phyloP scores from a whole-genome alignment of 1,140 invertebrate genomes.

The Pseudoatta argentina region DNA sequence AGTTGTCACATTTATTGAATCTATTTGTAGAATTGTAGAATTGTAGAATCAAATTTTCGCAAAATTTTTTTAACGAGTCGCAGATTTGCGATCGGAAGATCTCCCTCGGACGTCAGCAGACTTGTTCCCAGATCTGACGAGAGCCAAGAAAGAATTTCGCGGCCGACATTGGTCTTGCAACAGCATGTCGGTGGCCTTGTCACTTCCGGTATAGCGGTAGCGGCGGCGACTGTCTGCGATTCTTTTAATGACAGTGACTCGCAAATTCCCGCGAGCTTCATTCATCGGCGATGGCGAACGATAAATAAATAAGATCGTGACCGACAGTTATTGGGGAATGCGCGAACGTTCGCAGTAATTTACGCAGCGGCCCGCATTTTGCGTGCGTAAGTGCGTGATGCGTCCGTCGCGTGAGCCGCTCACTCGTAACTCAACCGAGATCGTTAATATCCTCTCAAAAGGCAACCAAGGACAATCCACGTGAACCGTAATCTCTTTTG shows the following conservation, averaged over 20 bases:
- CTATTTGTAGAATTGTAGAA: neutral
- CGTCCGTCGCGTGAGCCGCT: constrained; percentile 21
- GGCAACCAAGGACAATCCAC: neutral
- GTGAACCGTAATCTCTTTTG: neutral
- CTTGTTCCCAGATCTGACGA: neutral
- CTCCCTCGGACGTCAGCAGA: neutral
- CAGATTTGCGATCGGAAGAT: neutral
- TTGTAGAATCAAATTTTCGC: neutral
- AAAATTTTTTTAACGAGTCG: constrained; percentile 21
- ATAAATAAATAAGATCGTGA: constrained; percentile 48
- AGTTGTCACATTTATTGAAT: neutral
- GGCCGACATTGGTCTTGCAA: constrained; percentile 4
- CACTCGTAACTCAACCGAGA: constrained; percentile 38
- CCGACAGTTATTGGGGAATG: constrained; percentile 56
- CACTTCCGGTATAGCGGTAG: constrained; percentile 26
- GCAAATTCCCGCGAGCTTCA: constrained; percentile 29
- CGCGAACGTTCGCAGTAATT: constrained; percentile 58
- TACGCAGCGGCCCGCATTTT: constrained; percentile 39
- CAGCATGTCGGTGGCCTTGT: constrained; percentile 6
- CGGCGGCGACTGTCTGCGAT: neutral
- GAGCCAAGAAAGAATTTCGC: constrained; percentile 37
- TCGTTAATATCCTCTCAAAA: constrained; percentile 35
- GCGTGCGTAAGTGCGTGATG: constrained; percentile 57
- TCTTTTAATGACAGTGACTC: constrained; percentile 34
- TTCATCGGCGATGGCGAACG: constrained; percentile 33